Conservation (phyloP, 1,140 invertebrate genomes). For the Oscheius sp. region DNA sequence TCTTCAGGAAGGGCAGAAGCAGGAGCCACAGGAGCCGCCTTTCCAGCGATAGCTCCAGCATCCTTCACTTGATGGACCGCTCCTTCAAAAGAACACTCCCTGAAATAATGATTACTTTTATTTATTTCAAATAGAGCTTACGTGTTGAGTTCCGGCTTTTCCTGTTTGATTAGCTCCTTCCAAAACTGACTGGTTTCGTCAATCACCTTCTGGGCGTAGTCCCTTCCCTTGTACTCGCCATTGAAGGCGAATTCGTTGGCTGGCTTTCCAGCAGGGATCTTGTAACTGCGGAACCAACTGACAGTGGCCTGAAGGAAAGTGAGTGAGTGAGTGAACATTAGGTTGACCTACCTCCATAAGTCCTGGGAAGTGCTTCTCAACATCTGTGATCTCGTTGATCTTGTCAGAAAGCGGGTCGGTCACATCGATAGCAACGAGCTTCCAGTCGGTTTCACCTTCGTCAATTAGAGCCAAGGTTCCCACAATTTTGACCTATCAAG, state of each 20-base stretch:
- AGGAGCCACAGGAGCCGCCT: constrained; percentile 26
- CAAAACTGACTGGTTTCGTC: constrained; percentile 77
- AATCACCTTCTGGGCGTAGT: constrained; percentile 81
- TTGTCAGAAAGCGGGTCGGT: constrained; percentile 82
- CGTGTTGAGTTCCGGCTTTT: constrained; percentile 44
- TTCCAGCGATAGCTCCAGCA: constrained; percentile 36
- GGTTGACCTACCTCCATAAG: constrained; percentile 70
- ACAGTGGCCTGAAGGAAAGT: constrained; percentile 73
- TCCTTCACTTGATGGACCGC: constrained; percentile 41
- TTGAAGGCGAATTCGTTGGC: constrained; percentile 96
- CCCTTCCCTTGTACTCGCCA: constrained; percentile 82
- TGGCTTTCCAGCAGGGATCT: constrained; percentile 94
- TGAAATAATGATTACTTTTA: constrained; percentile 30
- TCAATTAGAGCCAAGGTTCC: constrained; percentile 87
- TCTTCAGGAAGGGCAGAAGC: constrained; percentile 42
- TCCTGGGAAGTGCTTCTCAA: constrained; percentile 88
- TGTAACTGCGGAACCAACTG: constrained; percentile 98
- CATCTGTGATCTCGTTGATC: constrained; percentile 79
- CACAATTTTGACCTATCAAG: constrained; percentile 75
- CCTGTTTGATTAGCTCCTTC: constrained; percentile 67
- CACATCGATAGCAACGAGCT: constrained; percentile 86
- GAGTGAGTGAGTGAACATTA: background rate
- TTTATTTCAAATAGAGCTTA: constrained; percentile 23
- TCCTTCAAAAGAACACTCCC: constrained; percentile 38
- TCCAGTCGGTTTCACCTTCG: constrained; percentile 99